Evolutionary conservation across 2,888 invertebrate species (phyloP).

Genomic region (Podotricha telesiphe): DNA sequence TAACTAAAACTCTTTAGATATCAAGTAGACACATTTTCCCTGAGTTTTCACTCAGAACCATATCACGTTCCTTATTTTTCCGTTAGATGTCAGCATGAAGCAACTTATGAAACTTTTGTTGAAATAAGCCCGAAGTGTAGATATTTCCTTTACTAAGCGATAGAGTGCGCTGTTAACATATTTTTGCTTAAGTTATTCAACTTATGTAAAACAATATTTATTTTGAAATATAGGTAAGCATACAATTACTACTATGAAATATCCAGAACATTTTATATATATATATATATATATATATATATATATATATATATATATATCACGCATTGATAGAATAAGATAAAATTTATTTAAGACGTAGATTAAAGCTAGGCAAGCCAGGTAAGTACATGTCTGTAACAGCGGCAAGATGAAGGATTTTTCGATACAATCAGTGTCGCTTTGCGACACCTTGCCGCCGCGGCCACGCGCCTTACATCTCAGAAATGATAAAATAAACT

Average conservation of each 20-base stretch:
- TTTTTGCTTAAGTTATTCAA: background rate
- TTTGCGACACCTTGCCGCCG: slow-evolving; percentile 70
- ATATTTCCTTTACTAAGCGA: slow-evolving; percentile 55
- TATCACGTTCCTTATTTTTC: slow-evolving; percentile 56
- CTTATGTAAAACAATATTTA: background rate
- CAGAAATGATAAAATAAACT: slow-evolving; percentile 68
- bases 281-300: no score
- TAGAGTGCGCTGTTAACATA: slow-evolving; percentile 66
- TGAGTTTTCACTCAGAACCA: background rate
- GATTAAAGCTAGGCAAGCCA: slow-evolving; percentile 18
- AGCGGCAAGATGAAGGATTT: slow-evolving; percentile 74
- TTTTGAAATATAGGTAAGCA: background rate
- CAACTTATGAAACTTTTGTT: slow-evolving; percentile 45
- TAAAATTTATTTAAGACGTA: background rate
- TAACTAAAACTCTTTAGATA: no score
- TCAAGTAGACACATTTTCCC: no score
- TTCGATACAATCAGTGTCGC: slow-evolving; percentile 65
- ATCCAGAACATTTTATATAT: background rate
- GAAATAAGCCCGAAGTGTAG: slow-evolving; percentile 51
- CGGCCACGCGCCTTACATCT: slow-evolving; percentile 71
- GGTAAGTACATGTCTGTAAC: slow-evolving; percentile 29
- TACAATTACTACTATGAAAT: background rate
- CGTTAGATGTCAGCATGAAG: slow-evolving; percentile 71
- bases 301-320: background rate
- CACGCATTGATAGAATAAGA: background rate